Evolutionary conservation across 2,888 invertebrate genomes (phyloP).

Genomic region (Tenthredo scrophulariae): DNA sequence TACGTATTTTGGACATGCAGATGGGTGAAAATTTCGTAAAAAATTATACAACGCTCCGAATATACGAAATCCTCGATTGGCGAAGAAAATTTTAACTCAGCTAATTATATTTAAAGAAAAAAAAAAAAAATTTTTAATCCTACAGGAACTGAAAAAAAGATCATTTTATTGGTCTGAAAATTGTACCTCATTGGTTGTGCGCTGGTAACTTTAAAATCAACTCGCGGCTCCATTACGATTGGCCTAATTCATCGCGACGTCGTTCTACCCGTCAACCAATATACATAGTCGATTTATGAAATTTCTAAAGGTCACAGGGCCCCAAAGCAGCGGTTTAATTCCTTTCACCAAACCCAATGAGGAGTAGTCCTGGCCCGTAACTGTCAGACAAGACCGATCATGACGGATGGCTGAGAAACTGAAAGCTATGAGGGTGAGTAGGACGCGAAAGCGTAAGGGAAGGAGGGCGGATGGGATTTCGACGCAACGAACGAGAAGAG

Average conservation of each 20-base stretch:
- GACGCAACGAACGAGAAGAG: conserved; percentile 35
- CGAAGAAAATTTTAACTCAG: no score
- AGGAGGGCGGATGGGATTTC: conserved; percentile 46
- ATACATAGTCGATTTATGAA: conserved; percentile 20
- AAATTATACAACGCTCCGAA: neutral
- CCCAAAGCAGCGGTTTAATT: conserved; percentile 25
- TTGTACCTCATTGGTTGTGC: neutral
- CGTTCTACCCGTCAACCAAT: conserved; percentile 2
- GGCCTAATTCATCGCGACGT: neutral
- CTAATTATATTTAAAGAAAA: no score
- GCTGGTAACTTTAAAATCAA: neutral
- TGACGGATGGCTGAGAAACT: conserved; percentile 66
- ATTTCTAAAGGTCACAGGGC: neutral
- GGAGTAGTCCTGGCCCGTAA: conserved; percentile 60
- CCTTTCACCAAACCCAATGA: conserved; percentile 32
- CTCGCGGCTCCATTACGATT: neutral
- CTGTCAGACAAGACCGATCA: conserved; percentile 67
- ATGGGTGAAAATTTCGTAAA: neutral
- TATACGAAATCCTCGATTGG: no score
- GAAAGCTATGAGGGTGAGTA: conserved; percentile 1
- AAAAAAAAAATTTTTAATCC: no score
- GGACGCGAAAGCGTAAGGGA: conserved; percentile 13
- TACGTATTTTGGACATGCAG: neutral
- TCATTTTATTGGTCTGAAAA: neutral
- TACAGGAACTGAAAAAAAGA: neutral